Percentiles rank a stretch among this genome's conserved stretches.
These are phyloP conservation scores for Seira musarum DNA, from an alignment of 2,888 invertebrate species.

Conservation along the genomic window DNA sequence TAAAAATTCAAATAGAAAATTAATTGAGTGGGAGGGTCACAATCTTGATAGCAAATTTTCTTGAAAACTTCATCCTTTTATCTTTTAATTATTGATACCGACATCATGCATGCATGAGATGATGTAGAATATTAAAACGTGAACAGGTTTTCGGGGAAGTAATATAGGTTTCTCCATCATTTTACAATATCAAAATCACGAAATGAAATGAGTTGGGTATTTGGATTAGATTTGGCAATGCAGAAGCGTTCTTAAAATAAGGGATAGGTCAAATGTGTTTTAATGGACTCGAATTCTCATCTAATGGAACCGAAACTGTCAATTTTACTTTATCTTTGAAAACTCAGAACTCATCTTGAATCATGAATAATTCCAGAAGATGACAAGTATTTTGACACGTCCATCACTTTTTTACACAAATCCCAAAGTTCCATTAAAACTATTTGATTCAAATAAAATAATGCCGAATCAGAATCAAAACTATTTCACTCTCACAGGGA, in stretches of 20 bases:
- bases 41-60: constrained; percentile 9
- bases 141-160: constrained; percentile 5
- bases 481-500: neutral
- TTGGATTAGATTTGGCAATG: too few relatives aligned
- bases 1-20: constrained; percentile 11
- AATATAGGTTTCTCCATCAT: neutral
- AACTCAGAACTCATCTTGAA: too few relatives aligned
- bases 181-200: too few relatives aligned
- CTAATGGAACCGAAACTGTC: too few relatives aligned
- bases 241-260: too few relatives aligned
- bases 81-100: constrained; percentile 37
- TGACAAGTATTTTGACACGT: neutral
- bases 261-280: too few relatives aligned
- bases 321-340: too few relatives aligned
- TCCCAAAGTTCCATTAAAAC: neutral
- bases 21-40: constrained; percentile 37
- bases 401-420: neutral
- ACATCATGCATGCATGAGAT: constrained; percentile 34
- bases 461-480: neutral
- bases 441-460: too few relatives aligned
- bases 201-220: too few relatives aligned
- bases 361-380: too few relatives aligned
- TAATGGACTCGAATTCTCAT: too few relatives aligned
- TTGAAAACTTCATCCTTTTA: constrained; percentile 32
- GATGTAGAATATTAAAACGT: constrained; percentile 11